phyloP scores from a whole-genome alignment of 2,113 vertebrate genomes.

The Alethe castanea region DNA sequence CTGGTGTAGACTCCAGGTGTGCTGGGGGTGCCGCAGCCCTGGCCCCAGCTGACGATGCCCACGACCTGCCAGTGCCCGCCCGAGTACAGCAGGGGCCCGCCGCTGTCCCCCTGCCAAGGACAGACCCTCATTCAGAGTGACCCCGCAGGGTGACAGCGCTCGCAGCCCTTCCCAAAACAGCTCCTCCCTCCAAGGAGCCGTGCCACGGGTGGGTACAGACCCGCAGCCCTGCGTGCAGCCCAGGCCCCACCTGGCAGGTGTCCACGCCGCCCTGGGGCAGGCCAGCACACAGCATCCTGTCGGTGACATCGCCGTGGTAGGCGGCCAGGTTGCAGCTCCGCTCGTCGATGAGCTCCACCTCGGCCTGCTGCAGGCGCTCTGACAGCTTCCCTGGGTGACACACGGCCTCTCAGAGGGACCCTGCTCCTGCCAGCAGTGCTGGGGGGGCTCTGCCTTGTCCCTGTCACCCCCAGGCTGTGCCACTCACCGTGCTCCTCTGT shows the following conservation, averaged over 20 bases:
- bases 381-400: conserved; percentile 74
- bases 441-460: not conserved
- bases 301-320: conserved; percentile 76
- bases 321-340: conserved; percentile 71
- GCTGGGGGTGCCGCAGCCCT: conserved; percentile 78
- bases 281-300: conserved; percentile 89
- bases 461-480: accelerated
- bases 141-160: accelerated
- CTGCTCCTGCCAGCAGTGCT: not conserved
- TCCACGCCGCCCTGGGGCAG: conserved; percentile 77
- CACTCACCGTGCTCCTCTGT: conserved; percentile 70
- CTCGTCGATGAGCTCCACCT: conserved; percentile 71
- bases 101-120: conserved; percentile 85
- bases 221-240: accelerated
- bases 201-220: accelerated
- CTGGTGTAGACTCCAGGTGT: conserved; percentile 85
- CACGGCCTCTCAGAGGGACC: not conserved
- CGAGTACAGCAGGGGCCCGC: conserved; percentile 82
- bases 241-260: conserved; percentile 84
- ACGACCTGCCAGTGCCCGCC: conserved; percentile 74
- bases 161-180: accelerated
- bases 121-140: not conserved
- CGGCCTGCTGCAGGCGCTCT: conserved; percentile 78
- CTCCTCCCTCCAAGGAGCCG: not conserved
- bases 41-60: conserved; percentile 91